Evolutionary conservation across 2,113 vertebrate genomes (phyloP), one percentile per base, ranked within the genome.

Genomic region (Procavia capensis): DNA sequence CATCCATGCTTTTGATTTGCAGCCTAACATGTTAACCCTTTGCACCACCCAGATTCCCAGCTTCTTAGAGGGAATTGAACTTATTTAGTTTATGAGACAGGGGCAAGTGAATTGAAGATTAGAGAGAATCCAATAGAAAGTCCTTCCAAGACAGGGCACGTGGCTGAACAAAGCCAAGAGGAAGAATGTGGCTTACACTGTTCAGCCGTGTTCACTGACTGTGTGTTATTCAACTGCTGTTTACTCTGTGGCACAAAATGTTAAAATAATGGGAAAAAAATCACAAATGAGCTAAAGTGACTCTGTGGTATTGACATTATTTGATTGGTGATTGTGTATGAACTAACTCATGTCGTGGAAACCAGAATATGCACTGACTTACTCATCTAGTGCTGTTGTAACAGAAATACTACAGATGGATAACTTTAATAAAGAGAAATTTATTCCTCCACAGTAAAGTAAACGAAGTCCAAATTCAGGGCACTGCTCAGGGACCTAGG

Each of bases 241-340:
- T 72, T 11, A 75, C 70, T 86, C 86, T 81, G 36, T 36, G 25
- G 68, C 70, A 72, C 22, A 78, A 75, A 54, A 45, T 81, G 16
- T 84, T 95, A 59, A 66, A 47, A 79, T 66, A 50, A 84, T 50
- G 45, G 45, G 17, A 20, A 75, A 75, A 57, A 95, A 92, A 50
- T 39, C 9, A 47, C 29, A 74, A 66, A 34, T 47, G 29, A 89
- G 47, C 7, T 64, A 22, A 36, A 45, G 16, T 36, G 41, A 92
- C 14, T 75, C 89, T 86, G 11, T 72, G 70, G 41, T 92, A 61
- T 50, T 92, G 68, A 74, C 70, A 82, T 68, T 63, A 57, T 80
- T n/a, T n/a, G n/a, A n/a, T 85, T 96, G 45, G 41, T 47, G 39
- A 36, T 85, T 93, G 5, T 75, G 29, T 59, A 29, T 87, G 39